Percentiles rank a stretch among this genome's conserved stretches.
These are phyloP conservation scores for Dryoscopus gambensis DNA, from an alignment of 2,113 vertebrate genomes.

Conservation along the genomic window DNA sequence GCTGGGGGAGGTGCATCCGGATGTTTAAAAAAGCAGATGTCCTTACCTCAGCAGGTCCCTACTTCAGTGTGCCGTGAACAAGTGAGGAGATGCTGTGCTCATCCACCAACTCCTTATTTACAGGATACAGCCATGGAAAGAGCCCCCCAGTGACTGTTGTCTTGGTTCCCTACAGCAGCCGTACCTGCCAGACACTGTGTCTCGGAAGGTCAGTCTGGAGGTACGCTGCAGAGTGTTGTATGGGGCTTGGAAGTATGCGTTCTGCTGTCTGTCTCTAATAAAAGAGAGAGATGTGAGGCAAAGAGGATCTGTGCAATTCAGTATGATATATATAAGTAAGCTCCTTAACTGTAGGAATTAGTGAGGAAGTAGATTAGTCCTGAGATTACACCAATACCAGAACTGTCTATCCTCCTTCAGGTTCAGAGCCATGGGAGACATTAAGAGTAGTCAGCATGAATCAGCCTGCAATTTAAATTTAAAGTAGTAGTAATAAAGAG, in stretches of 20 bases:
- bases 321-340: constrained; percentile 38
- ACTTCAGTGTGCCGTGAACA: not conserved
- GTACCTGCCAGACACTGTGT: not conserved
- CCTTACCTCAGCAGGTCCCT: not conserved
- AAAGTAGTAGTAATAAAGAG: not conserved
- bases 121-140: not conserved
- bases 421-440: constrained; percentile 9
- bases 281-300: not conserved
- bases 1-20: not conserved
- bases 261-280: not conserved
- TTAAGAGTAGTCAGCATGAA: constrained; percentile 16
- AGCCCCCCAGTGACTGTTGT: not conserved
- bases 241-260: not conserved
- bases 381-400: constrained; percentile 36
- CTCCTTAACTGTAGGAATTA: constrained; percentile 49
- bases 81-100: not conserved
- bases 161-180: not conserved
- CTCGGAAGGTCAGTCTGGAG: not conserved
- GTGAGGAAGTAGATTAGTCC: constrained; percentile 41
- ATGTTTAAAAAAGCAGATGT: not conserved
- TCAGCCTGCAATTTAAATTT: constrained; percentile 25
- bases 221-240: not conserved
- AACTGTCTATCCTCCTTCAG: constrained; percentile 13
- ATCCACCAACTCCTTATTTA: not conserved
- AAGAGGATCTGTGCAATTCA: constrained; percentile 53